Conservation (phyloP, 1,140 invertebrate genomes). For the Leptopilina boulardi region DNA sequence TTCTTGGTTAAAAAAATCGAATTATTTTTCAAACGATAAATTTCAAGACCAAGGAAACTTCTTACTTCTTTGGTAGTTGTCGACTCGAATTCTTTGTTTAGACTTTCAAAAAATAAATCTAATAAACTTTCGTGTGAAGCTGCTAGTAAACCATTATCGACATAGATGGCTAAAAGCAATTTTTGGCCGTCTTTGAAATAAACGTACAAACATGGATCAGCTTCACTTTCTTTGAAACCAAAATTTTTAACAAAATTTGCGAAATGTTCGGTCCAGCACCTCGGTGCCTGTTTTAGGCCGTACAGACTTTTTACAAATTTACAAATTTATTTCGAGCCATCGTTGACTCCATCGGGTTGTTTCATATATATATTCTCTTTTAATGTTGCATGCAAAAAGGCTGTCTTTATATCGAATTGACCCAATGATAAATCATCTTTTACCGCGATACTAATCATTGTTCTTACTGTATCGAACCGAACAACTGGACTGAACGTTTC, state of each 20-base stretch:
- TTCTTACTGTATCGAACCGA: slow-evolving; percentile 42
- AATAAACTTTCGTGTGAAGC: slow-evolving; percentile 33
- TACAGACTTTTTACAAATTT: slow-evolving; percentile 69
- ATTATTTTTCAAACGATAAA: slow-evolving; percentile 37
- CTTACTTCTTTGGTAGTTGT: slow-evolving; percentile 40
- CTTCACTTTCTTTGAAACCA: slow-evolving; percentile 50
- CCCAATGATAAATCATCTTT: slow-evolving; percentile 43
- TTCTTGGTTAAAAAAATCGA: slow-evolving; percentile 41
- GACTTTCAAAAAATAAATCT: slow-evolving; percentile 40
- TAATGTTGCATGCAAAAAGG: slow-evolving; percentile 59
- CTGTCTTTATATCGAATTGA: slow-evolving; percentile 62
- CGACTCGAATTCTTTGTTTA: slow-evolving; percentile 43
- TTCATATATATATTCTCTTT: not conserved
- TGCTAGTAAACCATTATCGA: slow-evolving; percentile 56
- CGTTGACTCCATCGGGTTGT: slow-evolving; percentile 33
- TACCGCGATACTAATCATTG: slow-evolving; percentile 42
- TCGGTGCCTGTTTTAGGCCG: slow-evolving; percentile 70
- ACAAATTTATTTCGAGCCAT: slow-evolving; percentile 53
- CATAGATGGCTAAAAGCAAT: slow-evolving; percentile 54
- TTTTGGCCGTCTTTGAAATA: slow-evolving; percentile 53
- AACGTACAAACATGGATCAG: slow-evolving; percentile 57
- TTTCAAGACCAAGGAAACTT: slow-evolving; percentile 45
- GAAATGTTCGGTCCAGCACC: slow-evolving; percentile 66
- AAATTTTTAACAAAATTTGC: slow-evolving; percentile 42
- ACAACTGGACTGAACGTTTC: slow-evolving; percentile 55